Evolutionary conservation across 2,797 vertebrate species (phyloP).

Genomic region (Gallirallus australis): DNA sequence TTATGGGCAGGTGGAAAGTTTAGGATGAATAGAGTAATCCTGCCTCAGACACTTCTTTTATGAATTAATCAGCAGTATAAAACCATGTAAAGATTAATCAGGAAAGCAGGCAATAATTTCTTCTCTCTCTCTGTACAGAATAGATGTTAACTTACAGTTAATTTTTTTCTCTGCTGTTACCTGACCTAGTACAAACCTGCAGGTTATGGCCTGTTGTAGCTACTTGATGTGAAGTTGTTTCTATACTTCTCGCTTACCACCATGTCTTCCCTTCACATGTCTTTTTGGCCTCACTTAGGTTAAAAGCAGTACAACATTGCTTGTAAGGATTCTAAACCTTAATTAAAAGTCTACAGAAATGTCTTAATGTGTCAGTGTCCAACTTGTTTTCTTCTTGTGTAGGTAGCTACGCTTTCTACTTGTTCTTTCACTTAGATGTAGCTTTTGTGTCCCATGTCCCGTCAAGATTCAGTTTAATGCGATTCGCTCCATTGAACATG

Average conservation of each 20-base stretch:
- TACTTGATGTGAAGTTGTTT: neutral
- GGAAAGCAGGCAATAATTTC: neutral
- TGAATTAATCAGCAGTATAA: neutral
- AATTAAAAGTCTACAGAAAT: neutral
- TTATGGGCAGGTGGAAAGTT: neutral
- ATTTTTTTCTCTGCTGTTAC: neutral
- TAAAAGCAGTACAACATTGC: neutral
- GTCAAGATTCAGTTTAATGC: neutral
- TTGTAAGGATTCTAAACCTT: neutral
- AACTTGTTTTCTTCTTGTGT: neutral
- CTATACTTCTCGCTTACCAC: neutral
- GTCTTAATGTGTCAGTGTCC: neutral
- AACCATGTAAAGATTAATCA: neutral
- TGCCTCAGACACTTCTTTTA: neutral
- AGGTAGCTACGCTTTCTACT: neutral
- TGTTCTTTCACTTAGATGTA: neutral
- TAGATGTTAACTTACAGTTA: neutral
- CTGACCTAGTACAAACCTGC: neutral
- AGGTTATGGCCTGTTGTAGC: neutral
- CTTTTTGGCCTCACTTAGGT: neutral
- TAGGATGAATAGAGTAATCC: neutral
- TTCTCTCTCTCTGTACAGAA: neutral
- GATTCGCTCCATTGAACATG: neutral
- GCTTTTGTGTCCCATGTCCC: neutral
- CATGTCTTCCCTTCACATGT: neutral